Conservation (phyloP, 2,797 vertebrate species). For the Epinephelus malabaricus region DNA sequence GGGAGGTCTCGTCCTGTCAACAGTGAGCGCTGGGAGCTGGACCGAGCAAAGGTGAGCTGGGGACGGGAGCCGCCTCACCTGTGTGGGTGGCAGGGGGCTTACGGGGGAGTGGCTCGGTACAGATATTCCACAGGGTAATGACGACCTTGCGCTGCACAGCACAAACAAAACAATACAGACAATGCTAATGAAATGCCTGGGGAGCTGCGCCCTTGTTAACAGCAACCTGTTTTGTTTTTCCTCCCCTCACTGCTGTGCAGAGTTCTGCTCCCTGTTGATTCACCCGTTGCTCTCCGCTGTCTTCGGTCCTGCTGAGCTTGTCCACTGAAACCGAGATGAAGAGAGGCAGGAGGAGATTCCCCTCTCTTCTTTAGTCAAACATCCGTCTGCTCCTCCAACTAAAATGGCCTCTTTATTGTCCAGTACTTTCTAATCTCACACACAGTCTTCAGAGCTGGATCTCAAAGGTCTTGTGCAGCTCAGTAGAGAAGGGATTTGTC, state of each 20-base stretch:
- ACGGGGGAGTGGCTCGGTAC: slow-evolving; percentile 30
- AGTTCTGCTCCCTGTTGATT: slow-evolving; percentile 45
- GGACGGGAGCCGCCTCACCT: neutral
- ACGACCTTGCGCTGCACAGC: slow-evolving; percentile 53
- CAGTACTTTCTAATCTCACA: slow-evolving; percentile 52
- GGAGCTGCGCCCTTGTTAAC: slow-evolving; percentile 57
- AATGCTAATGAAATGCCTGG: slow-evolving; percentile 67
- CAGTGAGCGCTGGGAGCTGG: slow-evolving; percentile 65
- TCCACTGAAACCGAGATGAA: slow-evolving; percentile 61
- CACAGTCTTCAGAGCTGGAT: slow-evolving; percentile 92
- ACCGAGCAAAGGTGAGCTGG: slow-evolving; percentile 23
- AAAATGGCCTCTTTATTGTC: slow-evolving; percentile 30
- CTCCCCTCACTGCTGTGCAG: slow-evolving; percentile 15
- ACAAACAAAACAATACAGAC: slow-evolving; percentile 70
- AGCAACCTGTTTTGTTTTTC: slow-evolving; percentile 26
- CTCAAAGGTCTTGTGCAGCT: slow-evolving; percentile 99
- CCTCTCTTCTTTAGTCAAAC: slow-evolving; percentile 26
- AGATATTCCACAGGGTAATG: slow-evolving; percentile 61
- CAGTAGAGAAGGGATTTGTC: slow-evolving; percentile 98
- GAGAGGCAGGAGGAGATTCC: slow-evolving; percentile 35
- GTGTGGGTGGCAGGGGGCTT: slow-evolving; percentile 2
- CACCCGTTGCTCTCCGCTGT: slow-evolving; percentile 22
- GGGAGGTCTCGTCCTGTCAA: slow-evolving; percentile 55
- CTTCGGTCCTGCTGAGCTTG: slow-evolving; percentile 52
- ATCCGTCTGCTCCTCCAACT: slow-evolving; percentile 25